A percentile compares a stretch with the other conserved stretches of the same genome.
These are phyloP conservation scores for Bambusicola thoracicus DNA, from an alignment of 2,113 vertebrate genomes.

Conservation along the genomic window DNA sequence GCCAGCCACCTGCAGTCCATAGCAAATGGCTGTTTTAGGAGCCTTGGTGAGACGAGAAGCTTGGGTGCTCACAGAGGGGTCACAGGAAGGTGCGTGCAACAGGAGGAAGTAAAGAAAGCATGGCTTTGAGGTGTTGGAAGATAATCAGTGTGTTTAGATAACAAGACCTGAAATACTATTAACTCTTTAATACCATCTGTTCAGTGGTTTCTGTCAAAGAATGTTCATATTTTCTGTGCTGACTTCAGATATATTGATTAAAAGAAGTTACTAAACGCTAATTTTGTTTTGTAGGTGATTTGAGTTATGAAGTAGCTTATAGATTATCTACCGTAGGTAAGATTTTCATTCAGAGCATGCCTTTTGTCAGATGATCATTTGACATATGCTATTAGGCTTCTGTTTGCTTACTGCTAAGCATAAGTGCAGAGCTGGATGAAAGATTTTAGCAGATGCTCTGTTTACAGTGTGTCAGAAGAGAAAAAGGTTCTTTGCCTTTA, in stretches of 20 bases:
- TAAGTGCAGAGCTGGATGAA: background rate
- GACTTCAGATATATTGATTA: background rate
- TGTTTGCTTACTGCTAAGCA: constrained; percentile 17
- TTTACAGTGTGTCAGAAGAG: background rate
- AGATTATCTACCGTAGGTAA: background rate
- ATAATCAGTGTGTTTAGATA: background rate
- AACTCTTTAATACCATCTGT: background rate
- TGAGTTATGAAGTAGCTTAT: constrained; percentile 4
- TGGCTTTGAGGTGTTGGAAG: background rate
- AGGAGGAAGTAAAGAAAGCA: background rate
- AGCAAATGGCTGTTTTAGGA: background rate
- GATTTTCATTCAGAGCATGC: background rate
- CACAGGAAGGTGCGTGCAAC: background rate
- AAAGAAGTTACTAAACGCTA: background rate
- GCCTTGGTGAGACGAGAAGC: background rate
- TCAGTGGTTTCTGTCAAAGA: background rate
- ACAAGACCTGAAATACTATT: background rate
- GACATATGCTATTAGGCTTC: background rate
- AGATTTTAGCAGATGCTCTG: background rate
- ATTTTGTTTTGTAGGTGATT: background rate
- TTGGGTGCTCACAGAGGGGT: accelerated
- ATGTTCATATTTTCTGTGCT: background rate
- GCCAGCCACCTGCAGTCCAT: accelerated
- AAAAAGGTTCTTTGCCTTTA: background rate
- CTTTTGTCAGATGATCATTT: background rate